These are phyloP conservation scores for Triplophysa yarkandensis DNA, from an alignment of 2,797 vertebrate species.

Conservation along the genomic window DNA sequence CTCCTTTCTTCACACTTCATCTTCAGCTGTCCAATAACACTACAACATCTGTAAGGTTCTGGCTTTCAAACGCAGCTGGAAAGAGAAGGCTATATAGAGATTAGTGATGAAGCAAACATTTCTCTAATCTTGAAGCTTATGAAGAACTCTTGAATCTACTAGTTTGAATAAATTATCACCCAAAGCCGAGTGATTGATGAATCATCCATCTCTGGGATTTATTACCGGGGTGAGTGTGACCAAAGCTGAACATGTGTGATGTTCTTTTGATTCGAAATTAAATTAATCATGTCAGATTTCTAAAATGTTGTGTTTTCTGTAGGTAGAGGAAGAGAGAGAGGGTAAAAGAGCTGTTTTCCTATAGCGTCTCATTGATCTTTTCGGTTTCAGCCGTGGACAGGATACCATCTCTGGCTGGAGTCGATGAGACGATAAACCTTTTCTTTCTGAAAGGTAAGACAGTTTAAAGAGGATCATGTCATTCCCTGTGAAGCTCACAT, in stretches of 20 bases:
- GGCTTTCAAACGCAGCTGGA: neutral
- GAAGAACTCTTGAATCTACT: neutral
- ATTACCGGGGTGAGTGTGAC: neutral
- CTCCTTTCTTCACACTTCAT: neutral
- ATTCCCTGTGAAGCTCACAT: constrained; percentile 37
- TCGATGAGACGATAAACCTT: constrained; percentile 37
- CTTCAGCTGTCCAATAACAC: neutral
- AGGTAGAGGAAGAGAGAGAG: constrained; percentile 6
- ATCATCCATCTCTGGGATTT: constrained; percentile 6
- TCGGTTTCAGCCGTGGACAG: constrained; percentile 19
- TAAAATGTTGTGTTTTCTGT: constrained; percentile 28
- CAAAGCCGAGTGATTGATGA: constrained; percentile 5
- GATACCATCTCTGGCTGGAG: constrained; percentile 35
- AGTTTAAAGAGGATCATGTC: constrained; percentile 47
- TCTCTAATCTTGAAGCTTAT: neutral
- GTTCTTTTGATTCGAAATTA: constrained; percentile 35
- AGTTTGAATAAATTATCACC: constrained; percentile 2
- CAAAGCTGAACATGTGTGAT: constrained; percentile 13
- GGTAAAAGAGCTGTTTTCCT: neutral
- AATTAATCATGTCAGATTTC: constrained; percentile 35
- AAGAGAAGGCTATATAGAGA: neutral
- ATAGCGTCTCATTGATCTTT: constrained; percentile 31
- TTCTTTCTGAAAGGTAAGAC: constrained; percentile 29
- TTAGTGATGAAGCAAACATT: neutral
- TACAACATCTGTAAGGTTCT: constrained; percentile 1